phyloP scores from a whole-genome alignment of 2,113 vertebrate genomes.

The Phocoena sinus region DNA sequence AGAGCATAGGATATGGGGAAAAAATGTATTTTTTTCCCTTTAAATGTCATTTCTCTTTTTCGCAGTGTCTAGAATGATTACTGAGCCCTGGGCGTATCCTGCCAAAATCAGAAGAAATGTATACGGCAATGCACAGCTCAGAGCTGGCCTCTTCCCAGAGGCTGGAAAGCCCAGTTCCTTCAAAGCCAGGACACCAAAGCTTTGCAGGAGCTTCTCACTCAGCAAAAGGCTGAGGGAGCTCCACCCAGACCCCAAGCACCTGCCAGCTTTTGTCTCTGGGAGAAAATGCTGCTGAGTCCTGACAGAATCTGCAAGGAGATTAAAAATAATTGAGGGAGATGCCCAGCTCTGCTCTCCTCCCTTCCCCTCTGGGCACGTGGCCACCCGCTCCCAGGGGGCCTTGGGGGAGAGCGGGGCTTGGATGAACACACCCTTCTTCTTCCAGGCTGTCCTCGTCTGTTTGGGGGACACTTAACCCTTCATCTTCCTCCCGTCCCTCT shows the following conservation, averaged over 20 bases:
- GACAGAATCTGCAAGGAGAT: slow-evolving; percentile 67
- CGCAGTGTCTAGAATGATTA: neutral
- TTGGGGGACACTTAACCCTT: neutral
- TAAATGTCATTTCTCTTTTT: neutral
- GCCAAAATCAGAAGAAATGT: neutral
- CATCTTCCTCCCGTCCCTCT: neutral
- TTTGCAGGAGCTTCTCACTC: slow-evolving; percentile 67
- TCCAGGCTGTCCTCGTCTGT: neutral
- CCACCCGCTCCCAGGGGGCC: neutral
- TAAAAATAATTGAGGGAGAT: slow-evolving; percentile 71
- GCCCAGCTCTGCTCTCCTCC: slow-evolving; percentile 6
- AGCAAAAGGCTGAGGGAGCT: slow-evolving; percentile 64
- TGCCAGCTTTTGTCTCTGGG: slow-evolving; percentile 51
- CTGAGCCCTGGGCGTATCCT: neutral
- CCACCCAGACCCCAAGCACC: slow-evolving; percentile 71
- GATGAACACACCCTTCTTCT: neutral
- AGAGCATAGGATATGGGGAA: neutral
- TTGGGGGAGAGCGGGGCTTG: neutral
- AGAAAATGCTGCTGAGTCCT: slow-evolving; percentile 74
- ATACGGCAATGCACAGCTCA: neutral
- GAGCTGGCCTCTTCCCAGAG: slow-evolving; percentile 38
- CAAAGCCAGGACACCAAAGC: slow-evolving; percentile 37
- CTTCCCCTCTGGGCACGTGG: neutral
- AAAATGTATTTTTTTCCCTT: neutral
- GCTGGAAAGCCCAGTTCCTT: slow-evolving; percentile 26